Percentiles rank a stretch among this genome's conserved stretches.
Conservation (phyloP, 2,113 vertebrate species). For the Eubucco bourcierii region DNA sequence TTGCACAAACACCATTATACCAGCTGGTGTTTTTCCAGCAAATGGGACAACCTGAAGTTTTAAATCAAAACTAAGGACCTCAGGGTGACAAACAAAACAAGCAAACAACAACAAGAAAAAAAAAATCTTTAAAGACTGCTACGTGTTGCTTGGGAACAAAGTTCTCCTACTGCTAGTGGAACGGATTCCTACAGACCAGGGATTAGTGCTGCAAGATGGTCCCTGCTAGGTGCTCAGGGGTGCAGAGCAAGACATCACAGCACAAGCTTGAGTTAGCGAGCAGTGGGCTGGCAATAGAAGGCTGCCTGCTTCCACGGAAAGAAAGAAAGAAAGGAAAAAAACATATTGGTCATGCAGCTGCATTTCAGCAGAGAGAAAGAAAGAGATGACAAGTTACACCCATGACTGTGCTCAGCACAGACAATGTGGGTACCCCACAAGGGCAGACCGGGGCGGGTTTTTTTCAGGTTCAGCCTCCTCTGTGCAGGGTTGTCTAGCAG, state of each 20-base stretch:
- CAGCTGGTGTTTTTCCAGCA: neutral
- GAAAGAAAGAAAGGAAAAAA: no score
- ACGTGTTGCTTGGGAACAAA: neutral
- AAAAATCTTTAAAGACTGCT: neutral
- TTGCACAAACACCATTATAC: neutral
- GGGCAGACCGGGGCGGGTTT: neutral
- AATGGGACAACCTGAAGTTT: neutral
- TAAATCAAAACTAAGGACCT: neutral
- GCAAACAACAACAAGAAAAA: no score
- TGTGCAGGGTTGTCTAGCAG: neutral
- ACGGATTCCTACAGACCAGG: neutral
- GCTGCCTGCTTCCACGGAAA: neutral
- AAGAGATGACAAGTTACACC: neutral
- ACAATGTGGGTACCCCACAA: rapidly evolving
- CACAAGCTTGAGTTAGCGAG: neutral
- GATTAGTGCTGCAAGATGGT: rapidly evolving
- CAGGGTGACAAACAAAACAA: neutral
- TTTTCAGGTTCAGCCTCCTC: neutral
- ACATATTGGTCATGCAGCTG: neutral
- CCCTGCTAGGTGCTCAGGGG: neutral
- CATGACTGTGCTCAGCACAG: neutral
- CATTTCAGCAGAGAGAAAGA: neutral
- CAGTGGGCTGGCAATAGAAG: rapidly evolving
- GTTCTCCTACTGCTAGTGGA: neutral
- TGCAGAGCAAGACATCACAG: neutral